Conservation (phyloP, 2,888 invertebrate genomes). For the Nemoura dubitans region DNA sequence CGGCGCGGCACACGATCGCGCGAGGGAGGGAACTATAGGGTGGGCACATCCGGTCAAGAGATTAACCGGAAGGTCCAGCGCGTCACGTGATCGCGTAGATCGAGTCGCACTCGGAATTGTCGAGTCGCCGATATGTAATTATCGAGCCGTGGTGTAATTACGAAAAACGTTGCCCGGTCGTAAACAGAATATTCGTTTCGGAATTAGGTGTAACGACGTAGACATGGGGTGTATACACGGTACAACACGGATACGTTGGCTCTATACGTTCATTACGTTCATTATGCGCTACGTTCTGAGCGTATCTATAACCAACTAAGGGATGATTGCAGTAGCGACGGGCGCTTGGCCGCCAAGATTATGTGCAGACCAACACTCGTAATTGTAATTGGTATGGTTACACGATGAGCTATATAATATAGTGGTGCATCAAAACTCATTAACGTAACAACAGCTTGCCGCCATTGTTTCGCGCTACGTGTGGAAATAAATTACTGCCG, state of each 20-base stretch:
- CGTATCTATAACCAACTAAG: background rate
- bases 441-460: background rate
- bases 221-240: no score
- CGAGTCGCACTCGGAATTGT: background rate
- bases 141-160: constrained; percentile 30
- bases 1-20: background rate
- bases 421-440: background rate
- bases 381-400: background rate
- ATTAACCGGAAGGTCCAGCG: constrained; percentile 40
- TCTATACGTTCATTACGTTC: background rate
- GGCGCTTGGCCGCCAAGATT: background rate
- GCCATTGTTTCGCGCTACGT: background rate
- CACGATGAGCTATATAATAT: background rate
- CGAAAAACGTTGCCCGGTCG: background rate
- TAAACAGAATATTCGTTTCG: background rate
- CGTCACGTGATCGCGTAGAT: constrained; percentile 27
- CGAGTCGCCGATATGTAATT: background rate
- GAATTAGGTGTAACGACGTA: background rate
- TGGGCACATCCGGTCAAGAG: constrained; percentile 36
- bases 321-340: background rate
- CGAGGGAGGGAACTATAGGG: background rate
- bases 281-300: background rate
- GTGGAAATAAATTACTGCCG: no score
- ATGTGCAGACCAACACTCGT: background rate
- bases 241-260: no score